Evolutionary conservation across 2,797 vertebrate genomes (phyloP), one percentile per base, ranked within the genome.

Genomic region (Onychomys arenicola): DNA sequence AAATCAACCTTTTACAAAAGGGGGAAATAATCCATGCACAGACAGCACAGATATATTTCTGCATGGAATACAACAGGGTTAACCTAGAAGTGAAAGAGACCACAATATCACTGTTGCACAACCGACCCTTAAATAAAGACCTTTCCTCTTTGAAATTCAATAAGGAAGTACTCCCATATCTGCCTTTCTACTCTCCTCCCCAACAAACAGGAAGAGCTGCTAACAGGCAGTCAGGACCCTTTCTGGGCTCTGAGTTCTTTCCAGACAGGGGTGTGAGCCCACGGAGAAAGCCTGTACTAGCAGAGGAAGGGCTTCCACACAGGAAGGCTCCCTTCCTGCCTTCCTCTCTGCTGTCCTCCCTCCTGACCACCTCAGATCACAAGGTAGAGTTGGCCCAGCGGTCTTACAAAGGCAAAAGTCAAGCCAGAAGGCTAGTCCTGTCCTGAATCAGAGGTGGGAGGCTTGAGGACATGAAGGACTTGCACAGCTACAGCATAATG

Each of bases 1-100:
- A 87, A 96, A 86, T 37, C 34, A 90, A 40, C 14, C 40, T 65
- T 92, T 49, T 69, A 61, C 29, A 86, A 61, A 89, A 81, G 65
- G n/a, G 17, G 7, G 32, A 96, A 88, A 93, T 61, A 82, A 57
- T 55, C 65, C 10, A 63, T 9, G 80, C 25, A 34, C 29, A 86
- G 55, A 29, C 27, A 80, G 55, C 59, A 75, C 1, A 93, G 40
- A 91, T 1, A 16, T 59, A 76, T n/a, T 59, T 92, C 69, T 32
- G 78, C 55, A 19, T 34, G 78, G 49, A 57, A 0, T 21, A 87
- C 46, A 69, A 23, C 14, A 77, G 63, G 17, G 71, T 1, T 29
- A 69, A 55, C 55, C 87, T 84, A 84, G 40, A 77, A 61, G 46
- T 63, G 34, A 85, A 81, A 76, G 83, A 89, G 13, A 75, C 49